phyloP scores from a whole-genome alignment of 2,797 vertebrate genomes.

The Liparis tanakae region DNA sequence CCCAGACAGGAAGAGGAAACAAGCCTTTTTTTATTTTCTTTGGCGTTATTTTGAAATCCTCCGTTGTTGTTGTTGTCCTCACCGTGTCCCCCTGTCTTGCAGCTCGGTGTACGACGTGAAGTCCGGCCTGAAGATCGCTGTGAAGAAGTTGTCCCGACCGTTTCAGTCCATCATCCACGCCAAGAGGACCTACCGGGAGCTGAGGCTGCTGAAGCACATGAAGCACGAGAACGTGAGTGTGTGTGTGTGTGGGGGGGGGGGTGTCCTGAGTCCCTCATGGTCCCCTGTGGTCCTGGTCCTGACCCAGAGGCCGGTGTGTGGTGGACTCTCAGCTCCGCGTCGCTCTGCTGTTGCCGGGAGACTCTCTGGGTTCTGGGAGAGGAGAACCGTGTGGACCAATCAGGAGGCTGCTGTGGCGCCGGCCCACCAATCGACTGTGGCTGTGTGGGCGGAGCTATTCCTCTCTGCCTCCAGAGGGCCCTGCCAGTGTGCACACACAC shows the following conservation, averaged over 20 bases:
- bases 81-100: conserved; percentile 26
- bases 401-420: conserved; percentile 65
- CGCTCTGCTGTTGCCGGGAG: conserved; percentile 77
- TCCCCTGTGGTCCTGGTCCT: no score
- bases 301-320: no score
- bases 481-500: conserved; percentile 13
- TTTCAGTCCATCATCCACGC: conserved; percentile 99
- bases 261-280: no score
- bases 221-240: conserved; percentile 97
- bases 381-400: conserved; percentile 68
- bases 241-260: no score
- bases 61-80: no score
- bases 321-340: no score
- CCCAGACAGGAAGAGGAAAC: no score
- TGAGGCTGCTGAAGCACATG: conserved; percentile 98
- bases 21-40: no score
- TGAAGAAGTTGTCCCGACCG: conserved; percentile 97
- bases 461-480: conserved; percentile 35
- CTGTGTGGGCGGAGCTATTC: conserved; percentile 71
- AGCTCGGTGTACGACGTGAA: conserved; percentile 92
- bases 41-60: no score
- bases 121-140: conserved; percentile 87
- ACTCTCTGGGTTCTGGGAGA: conserved; percentile 65
- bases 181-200: conserved; percentile 96
- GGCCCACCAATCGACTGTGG: conserved; percentile 40